Evolutionary conservation across 2,888 invertebrate genomes (phyloP).

Genomic region (Limnephilus lunatus): DNA sequence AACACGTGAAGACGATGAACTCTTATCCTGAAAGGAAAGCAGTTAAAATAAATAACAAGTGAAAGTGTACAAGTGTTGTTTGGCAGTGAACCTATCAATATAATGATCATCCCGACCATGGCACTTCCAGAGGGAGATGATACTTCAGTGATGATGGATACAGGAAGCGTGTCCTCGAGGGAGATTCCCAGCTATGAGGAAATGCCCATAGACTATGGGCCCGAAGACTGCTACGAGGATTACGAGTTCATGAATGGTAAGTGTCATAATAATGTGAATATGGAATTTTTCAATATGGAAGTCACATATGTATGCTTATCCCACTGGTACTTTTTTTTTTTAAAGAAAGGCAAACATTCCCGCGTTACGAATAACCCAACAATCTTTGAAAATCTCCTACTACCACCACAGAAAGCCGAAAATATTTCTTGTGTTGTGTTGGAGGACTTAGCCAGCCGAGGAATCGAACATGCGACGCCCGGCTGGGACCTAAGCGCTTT

Average conservation of each 20-base stretch:
- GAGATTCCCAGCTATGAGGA: conserved; percentile 43
- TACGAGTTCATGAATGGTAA: conserved; percentile 54
- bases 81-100: not conserved
- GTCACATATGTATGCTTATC: too few relatives aligned
- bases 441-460: too few relatives aligned
- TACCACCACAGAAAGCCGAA: too few relatives aligned
- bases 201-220: conserved; percentile 47
- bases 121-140: conserved; percentile 10
- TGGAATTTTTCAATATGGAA: too few relatives aligned
- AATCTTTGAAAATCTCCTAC: too few relatives aligned
- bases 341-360: too few relatives aligned
- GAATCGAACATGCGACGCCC: too few relatives aligned
- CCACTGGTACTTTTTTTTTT: too few relatives aligned
- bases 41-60: not conserved
- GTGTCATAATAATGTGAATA: not conserved
- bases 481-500: too few relatives aligned
- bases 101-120: conserved; percentile 47
- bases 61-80: not conserved
- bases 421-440: too few relatives aligned
- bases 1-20: not conserved
- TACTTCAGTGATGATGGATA: not conserved
- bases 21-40: not conserved
- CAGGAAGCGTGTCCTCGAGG: not conserved
- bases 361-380: too few relatives aligned
- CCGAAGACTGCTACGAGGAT: conserved; percentile 45